A percentile compares a stretch with the other conserved stretches of the same genome.
phyloP scores from a whole-genome alignment of 2,113 vertebrate genomes.

The Dipodomys ordii region DNA sequence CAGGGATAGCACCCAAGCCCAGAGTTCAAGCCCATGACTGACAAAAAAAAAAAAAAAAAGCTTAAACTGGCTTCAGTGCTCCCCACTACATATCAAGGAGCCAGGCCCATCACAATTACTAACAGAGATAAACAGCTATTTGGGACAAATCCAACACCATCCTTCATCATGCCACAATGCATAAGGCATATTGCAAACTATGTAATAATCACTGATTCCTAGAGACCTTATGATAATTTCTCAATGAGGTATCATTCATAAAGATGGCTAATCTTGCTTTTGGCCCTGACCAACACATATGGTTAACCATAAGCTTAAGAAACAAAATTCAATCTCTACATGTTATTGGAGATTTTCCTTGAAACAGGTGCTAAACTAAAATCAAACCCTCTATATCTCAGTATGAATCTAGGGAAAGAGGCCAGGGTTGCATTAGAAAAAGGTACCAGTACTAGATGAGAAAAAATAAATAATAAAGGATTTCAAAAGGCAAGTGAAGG shows the following conservation, averaged over 20 bases:
- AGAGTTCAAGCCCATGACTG: too few species aligned
- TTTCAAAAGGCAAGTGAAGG: slow-evolving; percentile 55
- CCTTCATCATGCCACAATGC: background rate
- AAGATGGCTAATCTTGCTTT: slow-evolving; percentile 30
- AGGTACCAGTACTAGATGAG: background rate
- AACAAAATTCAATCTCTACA: slow-evolving; percentile 36
- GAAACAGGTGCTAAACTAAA: slow-evolving; percentile 47
- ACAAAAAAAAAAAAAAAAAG: background rate
- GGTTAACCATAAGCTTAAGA: slow-evolving; percentile 21
- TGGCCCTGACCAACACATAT: slow-evolving; percentile 9
- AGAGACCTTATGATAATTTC: slow-evolving; percentile 10
- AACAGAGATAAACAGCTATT: background rate
- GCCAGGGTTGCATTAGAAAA: slow-evolving; percentile 54
- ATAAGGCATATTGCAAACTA: background rate
- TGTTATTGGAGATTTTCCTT: slow-evolving; percentile 41
- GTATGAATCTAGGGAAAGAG: slow-evolving; percentile 45
- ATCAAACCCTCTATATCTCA: slow-evolving; percentile 37
- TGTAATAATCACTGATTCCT: background rate
- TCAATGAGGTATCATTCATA: slow-evolving; percentile 7
- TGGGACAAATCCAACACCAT: background rate
- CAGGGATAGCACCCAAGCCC: too few species aligned
- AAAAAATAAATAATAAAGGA: slow-evolving; percentile 54
- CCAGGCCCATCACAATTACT: background rate
- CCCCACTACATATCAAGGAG: background rate
- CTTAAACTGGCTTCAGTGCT: background rate